A percentile compares a stretch with the other conserved stretches of the same genome.
Evolutionary conservation across 2,113 vertebrate species (phyloP).

Genomic region (Synodontis membranacea): DNA sequence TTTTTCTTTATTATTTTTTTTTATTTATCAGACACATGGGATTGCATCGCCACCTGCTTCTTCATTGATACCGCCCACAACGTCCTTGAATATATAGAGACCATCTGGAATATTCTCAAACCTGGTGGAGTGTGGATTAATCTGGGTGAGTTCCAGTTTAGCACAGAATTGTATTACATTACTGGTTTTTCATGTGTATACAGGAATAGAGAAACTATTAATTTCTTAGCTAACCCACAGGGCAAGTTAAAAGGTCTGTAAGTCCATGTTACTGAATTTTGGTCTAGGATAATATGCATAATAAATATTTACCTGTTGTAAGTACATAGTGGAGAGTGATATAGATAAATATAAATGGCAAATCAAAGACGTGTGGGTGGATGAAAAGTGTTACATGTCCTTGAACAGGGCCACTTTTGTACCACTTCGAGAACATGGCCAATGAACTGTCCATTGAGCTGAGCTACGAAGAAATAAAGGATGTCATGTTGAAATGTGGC

Average conservation of each 20-base stretch:
- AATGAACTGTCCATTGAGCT: conserved; percentile 97
- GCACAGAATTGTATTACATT: no score
- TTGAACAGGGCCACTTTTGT: conserved; percentile 88
- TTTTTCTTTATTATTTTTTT: no score
- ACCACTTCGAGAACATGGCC: conserved; percentile 98
- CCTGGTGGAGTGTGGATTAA: conserved; percentile 98
- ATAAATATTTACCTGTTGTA: background rate
- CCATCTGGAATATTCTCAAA: conserved; percentile 98
- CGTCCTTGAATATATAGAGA: conserved; percentile 95
- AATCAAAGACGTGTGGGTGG: background rate
- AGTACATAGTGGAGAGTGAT: background rate
- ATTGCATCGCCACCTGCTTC: conserved; percentile 97
- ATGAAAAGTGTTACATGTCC: background rate
- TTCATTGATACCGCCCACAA: conserved; percentile 99
- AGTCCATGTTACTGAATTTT: background rate
- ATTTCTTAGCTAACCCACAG: background rate
- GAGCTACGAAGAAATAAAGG: conserved; percentile 94
- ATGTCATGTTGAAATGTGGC: conserved; percentile 87
- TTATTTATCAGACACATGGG: conserved; percentile 82
- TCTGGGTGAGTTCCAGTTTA: conserved; percentile 79
- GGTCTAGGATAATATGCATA: background rate
- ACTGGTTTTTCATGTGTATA: background rate
- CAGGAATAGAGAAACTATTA: background rate
- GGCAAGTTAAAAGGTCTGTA: background rate
- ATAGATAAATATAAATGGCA: no score